phyloP scores from a whole-genome alignment of 1,140 invertebrate genomes.

The Paraescarpia echinospica region DNA sequence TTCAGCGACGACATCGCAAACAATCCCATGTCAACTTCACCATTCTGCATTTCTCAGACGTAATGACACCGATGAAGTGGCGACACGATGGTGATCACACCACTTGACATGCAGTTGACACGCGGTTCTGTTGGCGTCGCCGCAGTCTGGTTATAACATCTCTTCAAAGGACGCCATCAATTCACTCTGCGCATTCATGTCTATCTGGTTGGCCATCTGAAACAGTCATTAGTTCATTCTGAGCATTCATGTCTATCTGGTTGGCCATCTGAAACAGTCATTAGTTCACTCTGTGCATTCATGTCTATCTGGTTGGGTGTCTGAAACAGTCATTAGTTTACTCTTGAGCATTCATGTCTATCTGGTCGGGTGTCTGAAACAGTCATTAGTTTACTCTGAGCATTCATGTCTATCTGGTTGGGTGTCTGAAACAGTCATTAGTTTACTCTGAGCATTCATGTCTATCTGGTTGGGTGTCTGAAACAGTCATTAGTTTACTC shows the following conservation, averaged over 20 bases:
- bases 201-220: slow-evolving; percentile 92
- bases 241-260: slow-evolving; percentile 96
- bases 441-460: slow-evolving; percentile 96
- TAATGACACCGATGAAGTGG: background rate
- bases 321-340: slow-evolving; percentile 86
- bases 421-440: slow-evolving; percentile 89
- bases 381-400: slow-evolving; percentile 96
- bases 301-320: slow-evolving; percentile 95
- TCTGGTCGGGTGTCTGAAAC: slow-evolving; percentile 89
- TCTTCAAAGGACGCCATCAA: slow-evolving; percentile 93
- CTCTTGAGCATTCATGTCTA: slow-evolving; percentile 98
- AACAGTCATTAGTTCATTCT: slow-evolving; percentile 89
- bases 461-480: slow-evolving; percentile 95
- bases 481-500: slow-evolving; percentile 91
- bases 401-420: slow-evolving; percentile 95
- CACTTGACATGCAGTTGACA: background rate
- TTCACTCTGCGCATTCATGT: slow-evolving; percentile 98
- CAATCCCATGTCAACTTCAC: background rate
- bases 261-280: slow-evolving; percentile 80
- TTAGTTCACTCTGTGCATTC: slow-evolving; percentile 82
- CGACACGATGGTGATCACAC: background rate
- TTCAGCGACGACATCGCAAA: background rate
- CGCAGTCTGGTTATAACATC: slow-evolving; percentile 17
- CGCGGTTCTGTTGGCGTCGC: slow-evolving; percentile 2
- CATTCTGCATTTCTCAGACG: background rate